Evolutionary conservation across 2,888 invertebrate genomes (phyloP).

Genomic region (Geotrupes spiniger): DNA sequence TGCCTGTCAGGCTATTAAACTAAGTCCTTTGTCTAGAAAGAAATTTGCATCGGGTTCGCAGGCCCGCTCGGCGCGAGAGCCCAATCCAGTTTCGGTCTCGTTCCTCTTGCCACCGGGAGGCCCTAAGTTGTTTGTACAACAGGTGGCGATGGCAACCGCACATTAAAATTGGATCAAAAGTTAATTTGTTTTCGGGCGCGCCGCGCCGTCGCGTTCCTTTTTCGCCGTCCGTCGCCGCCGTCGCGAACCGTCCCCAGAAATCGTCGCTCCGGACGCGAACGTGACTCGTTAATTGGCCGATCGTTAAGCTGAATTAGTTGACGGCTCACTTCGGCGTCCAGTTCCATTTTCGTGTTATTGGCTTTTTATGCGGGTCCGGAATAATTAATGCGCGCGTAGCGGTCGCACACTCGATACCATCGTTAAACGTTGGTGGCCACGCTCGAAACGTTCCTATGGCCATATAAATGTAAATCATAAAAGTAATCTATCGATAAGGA

Average conservation of each 20-base stretch:
- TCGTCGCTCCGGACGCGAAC: no score
- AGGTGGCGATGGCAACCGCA: slow-evolving; percentile 45
- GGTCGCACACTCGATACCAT: neutral
- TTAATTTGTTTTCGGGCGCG: slow-evolving; percentile 35
- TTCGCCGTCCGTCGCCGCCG: neutral
- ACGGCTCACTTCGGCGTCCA: neutral
- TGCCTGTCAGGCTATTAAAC: no score
- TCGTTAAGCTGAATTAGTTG: neutral
- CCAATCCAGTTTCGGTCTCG: slow-evolving; percentile 32
- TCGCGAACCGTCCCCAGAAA: no score
- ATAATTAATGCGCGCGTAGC: slow-evolving; percentile 1
- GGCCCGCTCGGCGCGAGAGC: slow-evolving; percentile 23
- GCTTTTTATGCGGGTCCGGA: neutral
- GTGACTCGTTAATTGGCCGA: no score
- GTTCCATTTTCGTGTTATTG: neutral
- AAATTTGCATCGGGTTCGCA: slow-evolving; percentile 25
- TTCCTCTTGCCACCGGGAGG: slow-evolving; percentile 27
- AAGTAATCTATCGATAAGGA: slow-evolving; percentile 30
- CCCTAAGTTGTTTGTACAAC: slow-evolving; percentile 36
- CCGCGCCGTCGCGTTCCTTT: slow-evolving; percentile 1
- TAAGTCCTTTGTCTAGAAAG: slow-evolving; percentile 15
- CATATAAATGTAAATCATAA: slow-evolving; percentile 26
- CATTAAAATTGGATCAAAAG: slow-evolving; percentile 46
- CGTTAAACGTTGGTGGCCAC: slow-evolving; percentile 10
- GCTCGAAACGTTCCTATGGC: neutral